phyloP scores from a whole-genome alignment of 1,140 invertebrate species.

The Drosophila orena region DNA sequence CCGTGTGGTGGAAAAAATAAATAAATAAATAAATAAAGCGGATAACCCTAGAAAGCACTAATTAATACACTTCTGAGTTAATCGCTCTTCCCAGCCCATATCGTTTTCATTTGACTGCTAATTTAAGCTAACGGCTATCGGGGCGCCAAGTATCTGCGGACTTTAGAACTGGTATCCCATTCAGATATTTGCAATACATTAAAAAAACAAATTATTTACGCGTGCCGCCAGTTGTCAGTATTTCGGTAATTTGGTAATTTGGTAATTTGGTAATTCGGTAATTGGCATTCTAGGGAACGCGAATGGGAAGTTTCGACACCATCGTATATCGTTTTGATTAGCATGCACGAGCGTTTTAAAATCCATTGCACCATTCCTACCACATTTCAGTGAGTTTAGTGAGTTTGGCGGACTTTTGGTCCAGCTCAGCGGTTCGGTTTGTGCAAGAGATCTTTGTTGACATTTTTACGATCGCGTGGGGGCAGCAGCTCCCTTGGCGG shows the following conservation, averaged over 20 bases:
- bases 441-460: constrained; percentile 45
- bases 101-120: constrained; percentile 10
- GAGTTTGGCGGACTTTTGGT: constrained; percentile 30
- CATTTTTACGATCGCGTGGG: constrained; percentile 59
- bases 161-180: constrained; percentile 27
- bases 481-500: constrained; percentile 53
- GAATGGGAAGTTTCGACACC: constrained; percentile 26
- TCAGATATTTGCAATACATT: constrained; percentile 18
- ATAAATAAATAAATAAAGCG: no score
- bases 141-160: constrained; percentile 30
- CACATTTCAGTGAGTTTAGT: constrained; percentile 19
- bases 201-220: constrained; percentile 26
- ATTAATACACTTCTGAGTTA: constrained; percentile 31
- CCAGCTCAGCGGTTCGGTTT: neutral
- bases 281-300: constrained; percentile 38
- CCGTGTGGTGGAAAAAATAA: neutral
- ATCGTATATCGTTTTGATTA: constrained; percentile 31
- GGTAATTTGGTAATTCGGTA: constrained; percentile 18
- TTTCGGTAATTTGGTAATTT: constrained; percentile 28
- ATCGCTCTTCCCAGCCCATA: neutral
- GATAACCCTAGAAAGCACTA: constrained; percentile 16
- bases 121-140: constrained; percentile 18
- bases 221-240: constrained; percentile 37
- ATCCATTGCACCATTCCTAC: constrained; percentile 43
- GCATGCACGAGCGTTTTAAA: constrained; percentile 30